Evolutionary conservation across 2,797 vertebrate genomes (phyloP), one percentile per base, ranked within the genome.

Genomic region (Knipowitschia caucasica): DNA sequence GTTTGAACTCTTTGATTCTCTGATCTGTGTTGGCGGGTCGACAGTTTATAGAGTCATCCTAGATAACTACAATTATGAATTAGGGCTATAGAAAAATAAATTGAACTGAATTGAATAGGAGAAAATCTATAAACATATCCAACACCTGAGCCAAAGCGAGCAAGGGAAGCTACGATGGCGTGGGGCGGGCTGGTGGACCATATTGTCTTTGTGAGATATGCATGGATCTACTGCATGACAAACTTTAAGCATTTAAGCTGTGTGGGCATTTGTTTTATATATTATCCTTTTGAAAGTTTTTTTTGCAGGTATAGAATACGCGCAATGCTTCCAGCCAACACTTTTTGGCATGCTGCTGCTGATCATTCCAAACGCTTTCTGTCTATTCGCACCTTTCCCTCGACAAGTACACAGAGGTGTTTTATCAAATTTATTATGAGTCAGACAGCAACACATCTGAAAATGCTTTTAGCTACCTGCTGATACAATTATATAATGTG

Each of bases 271-370:
- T 51, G 26, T 70, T 68, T 69, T 65, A 40, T 72, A 64, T 58
- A 50, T 38, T 51, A 54, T 62, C 36, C 10, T 39, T 21, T 39
- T n/a, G n/a, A 67, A 67, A 63, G 71, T 62, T 38, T 70, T 25
- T 58, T 38, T n/a, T 56, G 46, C 54, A 53, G 30, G 31, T 63
- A n/a, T n/a, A 59, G 55, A 53, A 42, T 53, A 33, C 4, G 2
- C 11, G 27, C 52, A 46, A 20, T 45, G 46, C 46, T 10, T 56
- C 51, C n/a, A 17, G 50, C 59, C 43, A 64, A 66, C 20, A 60
- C 56, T 49, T 55, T 62, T 72, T 77, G 86, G 88, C 86, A 90
- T 89, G 87, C 64, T 66, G 71, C 79, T 77, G 74, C 81, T 29
- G 43, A 4, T 25, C 77, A 78, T 59, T 69, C 18, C 55, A 74